These are phyloP conservation scores for Theocolax elegans DNA, from an alignment of 1,140 invertebrate species.

Conservation along the genomic window DNA sequence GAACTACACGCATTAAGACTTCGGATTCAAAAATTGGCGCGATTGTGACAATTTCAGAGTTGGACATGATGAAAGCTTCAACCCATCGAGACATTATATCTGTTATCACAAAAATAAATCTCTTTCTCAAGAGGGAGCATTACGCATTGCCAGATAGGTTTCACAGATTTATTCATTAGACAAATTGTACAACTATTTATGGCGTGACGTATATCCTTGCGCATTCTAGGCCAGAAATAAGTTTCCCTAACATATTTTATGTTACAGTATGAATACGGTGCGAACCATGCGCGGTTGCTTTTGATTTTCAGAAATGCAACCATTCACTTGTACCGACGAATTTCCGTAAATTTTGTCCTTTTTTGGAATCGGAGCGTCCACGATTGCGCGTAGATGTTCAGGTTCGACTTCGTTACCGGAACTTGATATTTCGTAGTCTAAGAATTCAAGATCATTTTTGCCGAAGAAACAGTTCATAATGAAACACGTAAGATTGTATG, in stretches of 20 bases:
- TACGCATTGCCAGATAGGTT: neutral
- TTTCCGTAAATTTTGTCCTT: slow-evolving; percentile 20
- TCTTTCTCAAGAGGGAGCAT: neutral
- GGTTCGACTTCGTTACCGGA: no score
- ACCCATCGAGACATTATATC: slow-evolving; percentile 41
- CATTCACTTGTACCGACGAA: slow-evolving; percentile 40
- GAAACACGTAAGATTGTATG: no score
- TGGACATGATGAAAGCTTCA: no score
- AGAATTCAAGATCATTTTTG: no score
- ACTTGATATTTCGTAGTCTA: no score
- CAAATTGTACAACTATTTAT: neutral
- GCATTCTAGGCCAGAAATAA: slow-evolving; percentile 35
- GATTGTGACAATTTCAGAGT: no score
- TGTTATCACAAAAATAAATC: no score
- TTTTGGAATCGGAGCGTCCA: no score
- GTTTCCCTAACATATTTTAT: slow-evolving; percentile 21
- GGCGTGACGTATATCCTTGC: neutral
- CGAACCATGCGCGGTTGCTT: slow-evolving; percentile 29
- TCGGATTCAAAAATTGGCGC: no score
- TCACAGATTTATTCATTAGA: neutral
- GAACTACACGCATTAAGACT: no score
- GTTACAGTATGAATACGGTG: neutral
- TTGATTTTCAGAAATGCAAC: neutral
- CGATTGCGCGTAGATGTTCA: no score
- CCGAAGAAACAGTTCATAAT: no score